Evolutionary conservation across 2,113 vertebrate species (phyloP).

Genomic region (Pygoscelis antarcticus): DNA sequence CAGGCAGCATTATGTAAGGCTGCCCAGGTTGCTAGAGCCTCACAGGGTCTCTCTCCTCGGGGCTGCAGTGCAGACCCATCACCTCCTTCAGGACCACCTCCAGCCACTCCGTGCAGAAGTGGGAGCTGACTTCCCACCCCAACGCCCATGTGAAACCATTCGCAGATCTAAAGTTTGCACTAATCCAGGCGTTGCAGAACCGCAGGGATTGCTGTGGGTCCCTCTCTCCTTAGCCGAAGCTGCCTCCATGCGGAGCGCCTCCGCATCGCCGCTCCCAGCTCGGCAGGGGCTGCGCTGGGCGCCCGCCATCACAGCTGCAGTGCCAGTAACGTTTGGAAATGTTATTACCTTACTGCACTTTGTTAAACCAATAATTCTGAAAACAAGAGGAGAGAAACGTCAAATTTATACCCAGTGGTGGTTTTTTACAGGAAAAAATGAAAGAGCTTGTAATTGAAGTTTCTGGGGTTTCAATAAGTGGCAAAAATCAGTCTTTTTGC

Average conservation of each 20-base stretch:
- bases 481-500: not conserved
- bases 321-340: not conserved
- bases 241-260: conserved; percentile 41
- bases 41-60: rapidly evolving
- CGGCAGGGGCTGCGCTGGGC: not conserved
- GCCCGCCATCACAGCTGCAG: rapidly evolving
- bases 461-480: not conserved
- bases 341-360: not conserved
- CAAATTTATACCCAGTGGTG: not conserved
- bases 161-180: no score
- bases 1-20: not conserved
- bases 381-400: not conserved
- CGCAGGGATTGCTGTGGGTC: rapidly evolving
- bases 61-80: not conserved
- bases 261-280: not conserved
- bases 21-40: not conserved
- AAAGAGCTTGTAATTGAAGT: not conserved
- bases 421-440: not conserved
- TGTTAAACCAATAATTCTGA: not conserved
- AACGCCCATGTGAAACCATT: rapidly evolving
- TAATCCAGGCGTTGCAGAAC: not conserved
- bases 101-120: rapidly evolving
- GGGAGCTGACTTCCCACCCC: not conserved
- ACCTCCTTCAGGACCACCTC: not conserved
- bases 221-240: not conserved